Evolutionary conservation across 2,888 invertebrate species (phyloP).

Genomic region (Archips crataeganus): DNA sequence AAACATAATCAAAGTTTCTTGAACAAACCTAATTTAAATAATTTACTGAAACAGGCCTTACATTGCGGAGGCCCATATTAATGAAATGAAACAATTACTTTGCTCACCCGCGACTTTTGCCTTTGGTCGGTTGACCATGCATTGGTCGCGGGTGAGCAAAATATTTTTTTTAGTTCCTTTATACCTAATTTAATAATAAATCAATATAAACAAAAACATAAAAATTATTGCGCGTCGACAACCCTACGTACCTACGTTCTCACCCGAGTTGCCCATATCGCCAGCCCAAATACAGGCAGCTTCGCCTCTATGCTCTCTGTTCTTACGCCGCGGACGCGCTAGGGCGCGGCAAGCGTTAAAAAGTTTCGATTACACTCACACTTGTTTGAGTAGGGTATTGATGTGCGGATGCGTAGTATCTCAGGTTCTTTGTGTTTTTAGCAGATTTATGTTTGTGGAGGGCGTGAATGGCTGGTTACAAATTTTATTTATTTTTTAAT

Average conservation of each 20-base stretch:
- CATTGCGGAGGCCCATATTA: too few relatives aligned
- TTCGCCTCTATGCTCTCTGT: background rate
- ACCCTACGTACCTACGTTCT: background rate
- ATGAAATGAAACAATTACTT: too few relatives aligned
- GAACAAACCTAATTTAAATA: too few relatives aligned
- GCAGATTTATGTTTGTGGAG: background rate
- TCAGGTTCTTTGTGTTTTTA: background rate
- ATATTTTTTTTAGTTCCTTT: too few relatives aligned
- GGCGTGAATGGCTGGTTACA: background rate
- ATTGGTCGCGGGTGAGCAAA: too few relatives aligned
- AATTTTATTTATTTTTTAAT: too few relatives aligned
- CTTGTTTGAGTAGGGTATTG: conserved; percentile 34
- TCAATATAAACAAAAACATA: too few relatives aligned
- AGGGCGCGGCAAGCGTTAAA: conserved; percentile 36
- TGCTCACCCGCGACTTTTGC: too few relatives aligned
- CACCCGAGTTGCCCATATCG: background rate
- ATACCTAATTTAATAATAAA: too few relatives aligned
- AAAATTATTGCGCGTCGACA: background rate
- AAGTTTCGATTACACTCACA: conserved; percentile 40
- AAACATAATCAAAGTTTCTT: too few relatives aligned
- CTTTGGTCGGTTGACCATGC: too few relatives aligned
- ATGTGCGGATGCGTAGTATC: conserved; percentile 27
- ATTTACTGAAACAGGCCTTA: too few relatives aligned
- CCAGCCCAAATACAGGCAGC: background rate
- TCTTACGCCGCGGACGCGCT: conserved; percentile 2